Conservation (phyloP, 2,113 vertebrate species). For the Ictidomys tridecemlineatus region DNA sequence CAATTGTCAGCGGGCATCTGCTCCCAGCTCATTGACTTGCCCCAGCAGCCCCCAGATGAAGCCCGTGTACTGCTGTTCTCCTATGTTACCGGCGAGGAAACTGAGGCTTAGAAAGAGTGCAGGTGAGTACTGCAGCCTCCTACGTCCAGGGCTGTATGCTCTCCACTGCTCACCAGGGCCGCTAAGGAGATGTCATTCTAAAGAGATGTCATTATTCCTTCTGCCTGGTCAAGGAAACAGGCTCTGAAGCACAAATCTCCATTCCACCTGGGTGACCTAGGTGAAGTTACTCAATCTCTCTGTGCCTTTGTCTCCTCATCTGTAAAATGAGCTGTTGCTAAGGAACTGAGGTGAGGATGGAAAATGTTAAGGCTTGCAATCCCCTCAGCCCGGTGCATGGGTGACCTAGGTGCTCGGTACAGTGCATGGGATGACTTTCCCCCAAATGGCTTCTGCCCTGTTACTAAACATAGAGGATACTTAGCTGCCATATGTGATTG, state of each 20-base stretch:
- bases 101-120: neutral
- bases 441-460: neutral
- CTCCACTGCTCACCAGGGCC: neutral
- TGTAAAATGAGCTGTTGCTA: neutral
- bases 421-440: neutral
- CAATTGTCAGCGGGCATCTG: neutral
- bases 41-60: neutral
- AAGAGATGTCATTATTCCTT: neutral
- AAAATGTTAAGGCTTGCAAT: neutral
- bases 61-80: neutral
- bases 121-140: neutral
- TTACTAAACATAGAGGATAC: conserved; percentile 42
- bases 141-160: neutral
- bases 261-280: neutral
- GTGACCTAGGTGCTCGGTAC: neutral
- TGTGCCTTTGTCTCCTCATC: neutral
- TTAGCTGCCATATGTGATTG: neutral
- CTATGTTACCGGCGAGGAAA: neutral
- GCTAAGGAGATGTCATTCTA: neutral
- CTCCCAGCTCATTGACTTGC: neutral
- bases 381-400: neutral
- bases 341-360: neutral
- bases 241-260: neutral
- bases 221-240: neutral
- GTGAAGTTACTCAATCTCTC: neutral